Base-by-base conservation (phyloP, 2,888 invertebrate species). In the Phortica magna region DNA sequence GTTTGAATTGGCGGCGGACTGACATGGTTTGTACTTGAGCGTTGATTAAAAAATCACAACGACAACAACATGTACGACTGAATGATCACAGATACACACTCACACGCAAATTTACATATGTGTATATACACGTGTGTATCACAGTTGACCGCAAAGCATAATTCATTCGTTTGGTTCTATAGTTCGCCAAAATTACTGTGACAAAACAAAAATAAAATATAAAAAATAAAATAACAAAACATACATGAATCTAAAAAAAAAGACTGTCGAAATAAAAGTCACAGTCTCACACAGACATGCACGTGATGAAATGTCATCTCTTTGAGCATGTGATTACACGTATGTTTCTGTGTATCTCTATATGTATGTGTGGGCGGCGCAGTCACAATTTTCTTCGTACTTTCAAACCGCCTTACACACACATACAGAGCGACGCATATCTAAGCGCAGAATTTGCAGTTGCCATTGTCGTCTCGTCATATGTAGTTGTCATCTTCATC, bases 41-140 rank as follows among this genome's bases (percentile, higher is more conserved):
- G 75, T 80, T 88, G 88, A 89, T 88, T 88, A 89, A 88, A 89
- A 85, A 85, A 83, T 81, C 77, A 81, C 77, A 73, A n/a, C 72
- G 31, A 31, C 70, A 43, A 61, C 74, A 72, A 61, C 67, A 77
- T 78, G 80, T 76, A 80, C 78, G 78, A 68, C 75, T 53, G 65
- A 75, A 74, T 68, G 64, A 43, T 19, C n/a, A 43, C 31, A 22
- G 19, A 61, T 10, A 61, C 19, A 59, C n/a, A 7, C 14, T 6
- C 48, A 48, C 5, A 48, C 48, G 1, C 48, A 43, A 6, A 43
- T 7, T 6, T 14, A 59, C 59, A 59, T 59, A 59, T 1, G 17
- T 59, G 9, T 1, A 17, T 5, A 17, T 6, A 17, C 10, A 59
- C n/a, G 9, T 59, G 5, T 59, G 10, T 59, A 3, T 55, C 2